Evolutionary conservation across 1,140 invertebrate species (phyloP).

Genomic region (Saccostrea glomerata): DNA sequence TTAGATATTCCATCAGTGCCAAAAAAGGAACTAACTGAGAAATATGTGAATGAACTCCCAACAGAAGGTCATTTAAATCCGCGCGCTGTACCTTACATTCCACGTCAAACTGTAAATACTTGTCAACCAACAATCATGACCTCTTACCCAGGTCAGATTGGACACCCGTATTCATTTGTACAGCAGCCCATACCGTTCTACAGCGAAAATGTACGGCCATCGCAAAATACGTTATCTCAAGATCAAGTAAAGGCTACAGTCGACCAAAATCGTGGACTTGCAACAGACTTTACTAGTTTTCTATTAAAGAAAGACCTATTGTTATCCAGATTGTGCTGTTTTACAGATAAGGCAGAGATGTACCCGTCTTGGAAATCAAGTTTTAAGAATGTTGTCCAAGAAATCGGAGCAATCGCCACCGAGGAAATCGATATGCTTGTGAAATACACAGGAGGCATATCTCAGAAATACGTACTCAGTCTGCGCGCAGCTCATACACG

Average conservation of each 20-base stretch:
- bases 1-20: background rate
- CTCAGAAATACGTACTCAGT: slow-evolving; percentile 13
- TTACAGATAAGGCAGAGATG: slow-evolving; percentile 34
- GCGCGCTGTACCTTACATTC: background rate
- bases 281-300: slow-evolving; percentile 46
- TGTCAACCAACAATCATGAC: background rate
- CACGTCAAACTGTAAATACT: background rate
- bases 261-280: background rate
- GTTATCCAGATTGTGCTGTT: slow-evolving; percentile 41
- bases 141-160: background rate
- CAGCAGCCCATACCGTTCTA: background rate
- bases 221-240: background rate
- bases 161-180: background rate
- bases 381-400: slow-evolving; percentile 47
- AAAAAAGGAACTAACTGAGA: background rate
- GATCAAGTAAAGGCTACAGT: background rate
- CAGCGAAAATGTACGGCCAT: background rate
- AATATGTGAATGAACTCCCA: background rate
- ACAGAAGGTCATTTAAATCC: background rate
- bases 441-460: slow-evolving; percentile 46
- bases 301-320: slow-evolving; percentile 50
- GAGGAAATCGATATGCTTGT: slow-evolving; percentile 55
- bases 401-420: background rate
- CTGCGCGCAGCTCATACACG: slow-evolving; percentile 38
- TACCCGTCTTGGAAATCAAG: slow-evolving; percentile 26